Evolutionary conservation across 2,888 invertebrate species (phyloP), one percentile per base, ranked within the genome.

Genomic region (Petrophora chlorosata): DNA sequence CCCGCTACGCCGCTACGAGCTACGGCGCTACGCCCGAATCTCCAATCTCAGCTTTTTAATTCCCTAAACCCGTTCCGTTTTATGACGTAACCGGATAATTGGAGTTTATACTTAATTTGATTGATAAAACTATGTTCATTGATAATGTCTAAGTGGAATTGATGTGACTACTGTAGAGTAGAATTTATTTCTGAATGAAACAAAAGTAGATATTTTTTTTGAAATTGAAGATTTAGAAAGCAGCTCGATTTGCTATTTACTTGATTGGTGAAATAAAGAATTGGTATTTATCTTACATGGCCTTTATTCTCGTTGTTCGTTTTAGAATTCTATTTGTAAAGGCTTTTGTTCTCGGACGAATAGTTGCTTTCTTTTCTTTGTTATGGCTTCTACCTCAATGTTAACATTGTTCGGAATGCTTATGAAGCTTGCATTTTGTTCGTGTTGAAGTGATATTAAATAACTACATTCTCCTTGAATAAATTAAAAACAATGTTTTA

Each of bases 21-120:
- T 68, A 33, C 46, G 39, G 28, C 26, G 41, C 48, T 41, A 71
- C 70, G 68, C 69, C 70, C 68, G 65, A 73, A 69, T 64, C 58
- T 62, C 53, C 44, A 62, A 63, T 55, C 63, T 58, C 57, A 56
- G 56, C 55, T 63, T 68, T 64, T 70, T 63, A 65, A 71, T 67
- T 59, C 65, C 59, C 52, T 50, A 61, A 56, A 59, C 44, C 34
- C 33, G 33, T 61, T 59, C 55, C 14, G 41, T 44, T 55, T 49
- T 22, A n/a, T 53, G 48, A 55, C 48, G 53, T 55, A 52, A 42
- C 12, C 13, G n/a, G n/a, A n/a, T n/a, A n/a, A n/a, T n/a, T n/a
- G n/a, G n/a, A n/a, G n/a, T n/a, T n/a, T n/a, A n/a, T n/a, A n/a
- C n/a, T n/a, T n/a, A n/a, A n/a, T n/a, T n/a, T n/a, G n/a, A 35